Evolutionary conservation across 2,888 invertebrate species (phyloP).

Genomic region (Amphipyra berbera): DNA sequence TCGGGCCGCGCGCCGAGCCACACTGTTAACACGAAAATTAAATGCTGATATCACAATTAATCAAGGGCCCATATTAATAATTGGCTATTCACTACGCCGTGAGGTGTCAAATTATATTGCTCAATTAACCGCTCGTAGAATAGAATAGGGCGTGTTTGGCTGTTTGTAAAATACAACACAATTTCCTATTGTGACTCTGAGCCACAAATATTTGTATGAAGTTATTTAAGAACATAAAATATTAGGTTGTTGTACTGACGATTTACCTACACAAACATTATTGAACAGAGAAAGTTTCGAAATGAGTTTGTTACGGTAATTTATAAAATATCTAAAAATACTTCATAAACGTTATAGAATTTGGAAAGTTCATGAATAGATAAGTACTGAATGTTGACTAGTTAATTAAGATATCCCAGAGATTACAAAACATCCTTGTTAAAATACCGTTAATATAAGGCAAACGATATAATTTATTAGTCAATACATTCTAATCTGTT

Average conservation of each 20-base stretch:
- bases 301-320: slow-evolving; percentile 23
- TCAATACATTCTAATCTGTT: neutral
- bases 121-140: slow-evolving; percentile 87
- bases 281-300: slow-evolving; percentile 28
- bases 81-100: slow-evolving; percentile 88
- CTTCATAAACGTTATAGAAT: slow-evolving; percentile 16
- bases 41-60: slow-evolving; percentile 90
- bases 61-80: slow-evolving; percentile 89
- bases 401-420: too few relatives aligned
- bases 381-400: slow-evolving; percentile 11
- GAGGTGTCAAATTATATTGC: slow-evolving; percentile 90
- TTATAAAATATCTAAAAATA: slow-evolving; percentile 28
- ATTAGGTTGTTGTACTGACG: slow-evolving; percentile 11
- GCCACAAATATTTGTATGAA: slow-evolving; percentile 16
- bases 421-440: slow-evolving; percentile 3
- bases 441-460: slow-evolving; percentile 1
- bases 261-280: slow-evolving; percentile 17
- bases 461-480: slow-evolving; percentile 16
- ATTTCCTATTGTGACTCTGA: slow-evolving; percentile 54
- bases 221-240: slow-evolving; percentile 23
- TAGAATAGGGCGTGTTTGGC: slow-evolving; percentile 84
- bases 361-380: slow-evolving; percentile 24
- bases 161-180: slow-evolving; percentile 75
- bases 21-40: slow-evolving; percentile 90
- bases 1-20: slow-evolving; percentile 67